Base-by-base conservation (phyloP, 2,797 vertebrate genomes). In the Erpetoichthys calabaricus region DNA sequence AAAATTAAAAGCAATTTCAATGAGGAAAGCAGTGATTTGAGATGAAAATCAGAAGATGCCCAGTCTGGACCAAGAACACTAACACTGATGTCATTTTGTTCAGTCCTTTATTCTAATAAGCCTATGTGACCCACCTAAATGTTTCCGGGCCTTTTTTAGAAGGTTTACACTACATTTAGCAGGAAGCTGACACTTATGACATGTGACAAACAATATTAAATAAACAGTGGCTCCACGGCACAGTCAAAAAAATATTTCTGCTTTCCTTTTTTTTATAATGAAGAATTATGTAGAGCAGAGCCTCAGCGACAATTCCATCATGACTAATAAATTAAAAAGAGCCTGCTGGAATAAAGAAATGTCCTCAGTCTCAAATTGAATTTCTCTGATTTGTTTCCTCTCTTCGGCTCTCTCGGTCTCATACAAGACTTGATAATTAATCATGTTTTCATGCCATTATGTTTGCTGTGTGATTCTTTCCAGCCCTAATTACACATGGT, bases 351-450 rank as follows among this genome's bases (percentile, higher is more conserved):
- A 65, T 61, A 62, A 61, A 55, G 56, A 61, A 56, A 64, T 62
- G 61, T 58, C 65, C 64, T 61, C 61, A 56, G 63, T 49, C 64
- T 67, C 65, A 68, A 70, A 70, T 72, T 67, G 61, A 70, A 70
- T 73, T 70, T 67, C 61, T 74, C 75, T 77, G 68, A 77, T 78
- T 77, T 64, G 64, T 73, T 63, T 69, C 58, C 62, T 63, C n/a
- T 65, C 51, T 47, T 45, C 57, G 60, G 63, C 62, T 68, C 58
- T 56, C 42, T 62, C 62, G 58, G 62, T 55, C 68, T 57, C 10
- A 60, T 57, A 60, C 61, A 59, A 59, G 53, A 25, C 60, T 62
- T 63, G 50, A 60, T 73, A 68, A 69, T 67, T 61, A 68, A 70
- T 72, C 65, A 66, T 45, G 59, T 67, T 69, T 69, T 63, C 46